Evolutionary conservation across 1,140 invertebrate genomes (phyloP).

Genomic region (Heliconius himera): DNA sequence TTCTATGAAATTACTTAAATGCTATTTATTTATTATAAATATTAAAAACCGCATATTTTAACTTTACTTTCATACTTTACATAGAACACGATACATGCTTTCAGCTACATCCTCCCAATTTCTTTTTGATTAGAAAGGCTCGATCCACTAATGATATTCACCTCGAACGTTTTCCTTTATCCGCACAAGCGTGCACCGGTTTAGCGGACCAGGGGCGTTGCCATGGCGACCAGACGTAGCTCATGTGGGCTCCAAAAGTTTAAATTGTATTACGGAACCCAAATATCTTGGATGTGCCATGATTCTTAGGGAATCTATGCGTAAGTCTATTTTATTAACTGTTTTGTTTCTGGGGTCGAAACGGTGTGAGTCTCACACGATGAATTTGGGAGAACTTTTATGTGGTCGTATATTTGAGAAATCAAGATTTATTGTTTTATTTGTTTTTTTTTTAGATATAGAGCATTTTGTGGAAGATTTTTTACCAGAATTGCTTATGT

Average conservation of each 20-base stretch:
- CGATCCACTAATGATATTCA: conserved; percentile 75
- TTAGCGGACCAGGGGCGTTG: conserved; percentile 68
- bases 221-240: conserved; percentile 73
- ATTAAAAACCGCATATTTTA: neutral
- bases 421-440: neutral
- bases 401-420: neutral
- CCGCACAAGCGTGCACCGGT: conserved; percentile 63
- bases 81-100: too few relatives aligned
- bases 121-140: conserved; percentile 26
- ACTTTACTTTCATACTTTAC: neutral
- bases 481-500: too few relatives aligned
- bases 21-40: neutral
- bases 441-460: neutral
- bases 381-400: neutral
- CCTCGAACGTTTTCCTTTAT: conserved; percentile 74
- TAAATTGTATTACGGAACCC: conserved; percentile 76
- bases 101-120: neutral
- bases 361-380: conserved; percentile 4
- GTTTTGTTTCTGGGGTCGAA: conserved; percentile 10
- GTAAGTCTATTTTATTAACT: conserved; percentile 27
- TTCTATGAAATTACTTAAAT: neutral
- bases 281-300: conserved; percentile 54
- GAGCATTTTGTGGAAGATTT: too few relatives aligned
- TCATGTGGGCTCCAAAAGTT: conserved; percentile 77
- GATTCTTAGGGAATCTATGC: conserved; percentile 27